Conservation (phyloP, 2,888 invertebrate genomes). For the Ochropacha duplaris region DNA sequence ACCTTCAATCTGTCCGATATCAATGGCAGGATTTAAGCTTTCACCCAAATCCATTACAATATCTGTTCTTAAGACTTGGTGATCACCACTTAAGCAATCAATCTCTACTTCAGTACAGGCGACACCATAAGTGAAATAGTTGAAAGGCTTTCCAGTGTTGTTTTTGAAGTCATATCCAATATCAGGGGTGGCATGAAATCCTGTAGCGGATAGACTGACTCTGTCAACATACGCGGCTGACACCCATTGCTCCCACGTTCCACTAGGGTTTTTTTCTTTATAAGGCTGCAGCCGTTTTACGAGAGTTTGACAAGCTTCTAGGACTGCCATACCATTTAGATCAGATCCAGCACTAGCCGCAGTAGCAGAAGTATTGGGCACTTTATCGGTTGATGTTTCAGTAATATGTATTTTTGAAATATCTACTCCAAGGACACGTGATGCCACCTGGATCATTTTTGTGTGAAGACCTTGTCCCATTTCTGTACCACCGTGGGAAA, state of each 20-base stretch:
- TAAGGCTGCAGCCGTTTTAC: constrained; percentile 88
- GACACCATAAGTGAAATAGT: constrained; percentile 94
- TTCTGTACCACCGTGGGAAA: constrained; percentile 97
- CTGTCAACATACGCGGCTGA: constrained; percentile 89
- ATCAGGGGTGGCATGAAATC: constrained; percentile 90
- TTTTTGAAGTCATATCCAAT: constrained; percentile 88
- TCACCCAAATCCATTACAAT: constrained; percentile 99
- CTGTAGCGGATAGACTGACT: constrained; percentile 91
- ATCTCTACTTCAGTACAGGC: constrained; percentile 95
- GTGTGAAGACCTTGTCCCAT: constrained; percentile 99
- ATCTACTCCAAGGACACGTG: constrained; percentile 87
- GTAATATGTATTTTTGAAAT: constrained; percentile 89
- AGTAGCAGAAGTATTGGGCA: constrained; percentile 95
- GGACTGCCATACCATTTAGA: constrained; percentile 95
- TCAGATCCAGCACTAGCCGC: constrained; percentile 95
- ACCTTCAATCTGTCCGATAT: constrained; percentile 98
- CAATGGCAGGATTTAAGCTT: constrained; percentile 97
- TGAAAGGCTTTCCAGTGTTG: constrained; percentile 88
- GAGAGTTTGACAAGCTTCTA: constrained; percentile 91
- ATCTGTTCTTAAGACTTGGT: constrained; percentile 93
- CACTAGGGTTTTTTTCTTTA: constrained; percentile 88
- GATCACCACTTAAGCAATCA: constrained; percentile 97
- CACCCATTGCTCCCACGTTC: constrained; percentile 93
- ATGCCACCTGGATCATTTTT: constrained; percentile 96
- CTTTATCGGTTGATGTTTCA: constrained; percentile 94